Base-by-base conservation (phyloP, 2,113 vertebrate genomes). In the Zosterops lateralis region DNA sequence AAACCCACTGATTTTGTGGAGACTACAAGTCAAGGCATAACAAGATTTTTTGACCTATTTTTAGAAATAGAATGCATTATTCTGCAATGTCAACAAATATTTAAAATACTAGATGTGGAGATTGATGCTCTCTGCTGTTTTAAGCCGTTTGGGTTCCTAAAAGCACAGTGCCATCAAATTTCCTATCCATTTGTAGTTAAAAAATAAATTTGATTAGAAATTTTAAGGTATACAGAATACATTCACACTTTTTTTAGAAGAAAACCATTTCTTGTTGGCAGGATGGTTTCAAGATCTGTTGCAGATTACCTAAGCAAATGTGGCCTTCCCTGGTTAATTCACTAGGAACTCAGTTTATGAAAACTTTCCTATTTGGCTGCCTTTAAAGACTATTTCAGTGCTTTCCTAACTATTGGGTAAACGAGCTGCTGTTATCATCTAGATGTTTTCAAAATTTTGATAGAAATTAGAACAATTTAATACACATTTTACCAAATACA, bases 171-270 rank as follows among this genome's bases (percentile, higher is more conserved):
- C 0, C 34, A 56, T 32, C 6, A 24, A 51, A 72, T 80, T 76
- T 71, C 28, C 20, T 24, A 36, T 50, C 6, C 1, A 36, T 67
- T 67, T 34, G 10, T 48, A 34, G 42, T 32, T 36, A 7, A 84
- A 87, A 89, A 53, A 14, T 3, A 29, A 50, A 24, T 17, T n/a
- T 45, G 0, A 32, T 81, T 61, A 38, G 25, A 65, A 73, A 61
- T 77, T 24, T 65, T 47, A 74, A 74, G 9, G 4, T 79, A 34
- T 79, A 54, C 44, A 62, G 38, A 48, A 22, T 79, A 47, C 29
- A 31, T 11, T 42, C 1, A 1, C 2, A 3, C 2, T 28, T 28
- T 25, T 38, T 38, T 57, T 47, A 36, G 1, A 70, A 38, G 9
- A 24, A 51, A 36, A 8, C 6, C 14, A 6, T n/a, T 82, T 31